Conservation (phyloP, 2,113 vertebrate genomes). For the Nothobranchius kuhntae region DNA sequence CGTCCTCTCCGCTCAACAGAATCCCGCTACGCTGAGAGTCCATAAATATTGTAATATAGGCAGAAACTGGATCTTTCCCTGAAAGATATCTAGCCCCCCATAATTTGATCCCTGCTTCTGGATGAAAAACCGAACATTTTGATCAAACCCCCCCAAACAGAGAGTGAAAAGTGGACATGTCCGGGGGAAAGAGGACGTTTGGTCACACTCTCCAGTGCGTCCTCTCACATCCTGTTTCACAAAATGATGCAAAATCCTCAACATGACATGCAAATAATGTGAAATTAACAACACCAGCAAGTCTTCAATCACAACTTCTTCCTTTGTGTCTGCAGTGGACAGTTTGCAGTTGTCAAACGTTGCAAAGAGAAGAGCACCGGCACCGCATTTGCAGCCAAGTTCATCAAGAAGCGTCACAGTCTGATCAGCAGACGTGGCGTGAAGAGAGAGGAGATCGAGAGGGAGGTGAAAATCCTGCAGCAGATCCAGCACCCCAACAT, state of each 20-base stretch:
- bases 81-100: too few species aligned
- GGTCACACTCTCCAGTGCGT: conserved; percentile 11
- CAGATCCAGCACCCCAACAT: conserved; percentile 89
- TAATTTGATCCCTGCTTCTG: too few species aligned
- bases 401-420: conserved; percentile 94
- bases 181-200: too few species aligned
- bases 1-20: too few species aligned
- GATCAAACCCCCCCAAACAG: too few species aligned
- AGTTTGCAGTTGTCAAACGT: conserved; percentile 95
- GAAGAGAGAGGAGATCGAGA: conserved; percentile 88
- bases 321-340: conserved; percentile 82
- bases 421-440: conserved; percentile 89
- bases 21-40: too few species aligned
- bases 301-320: neutral
- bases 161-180: too few species aligned
- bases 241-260: neutral
- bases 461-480: conserved; percentile 92
- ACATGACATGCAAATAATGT: neutral
- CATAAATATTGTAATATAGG: too few species aligned
- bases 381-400: conserved; percentile 89
- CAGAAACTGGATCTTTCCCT: too few species aligned
- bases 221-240: conserved; percentile 41
- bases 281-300: neutral
- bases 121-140: too few species aligned
- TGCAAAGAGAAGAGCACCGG: conserved; percentile 87